Conservation (phyloP, 64 coral and sea anemone genomes). For the Orbicella faveolata region DNA sequence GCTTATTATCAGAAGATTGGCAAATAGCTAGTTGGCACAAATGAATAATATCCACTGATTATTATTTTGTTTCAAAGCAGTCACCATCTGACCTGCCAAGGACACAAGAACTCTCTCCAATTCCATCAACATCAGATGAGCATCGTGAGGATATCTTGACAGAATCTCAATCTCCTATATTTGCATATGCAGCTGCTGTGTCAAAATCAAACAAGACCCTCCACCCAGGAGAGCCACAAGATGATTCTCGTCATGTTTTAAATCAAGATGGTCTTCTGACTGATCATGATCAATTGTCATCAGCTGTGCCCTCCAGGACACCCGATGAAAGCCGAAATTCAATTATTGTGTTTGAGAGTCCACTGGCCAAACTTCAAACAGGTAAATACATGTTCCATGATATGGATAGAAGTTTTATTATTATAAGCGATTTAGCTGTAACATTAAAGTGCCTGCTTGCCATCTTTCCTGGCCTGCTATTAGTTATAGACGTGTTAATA, state of each 20-base stretch:
- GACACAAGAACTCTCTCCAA: slow-evolving; percentile 10
- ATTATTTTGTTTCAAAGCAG: not conserved
- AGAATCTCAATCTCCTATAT: not conserved
- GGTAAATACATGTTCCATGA: not conserved
- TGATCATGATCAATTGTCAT: not conserved
- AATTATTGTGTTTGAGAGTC: slow-evolving; percentile 30
- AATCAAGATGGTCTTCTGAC: not conserved
- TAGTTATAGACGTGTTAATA: too few species aligned
- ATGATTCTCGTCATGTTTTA: not conserved
- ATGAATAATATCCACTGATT: not conserved
- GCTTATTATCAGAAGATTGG: not conserved
- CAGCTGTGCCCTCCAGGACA: not conserved
- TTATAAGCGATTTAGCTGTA: too few species aligned
- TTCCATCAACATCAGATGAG: not conserved
- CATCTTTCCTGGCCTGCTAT: too few species aligned
- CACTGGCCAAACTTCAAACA: not conserved
- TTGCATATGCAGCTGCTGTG: not conserved
- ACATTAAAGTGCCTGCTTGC: too few species aligned
- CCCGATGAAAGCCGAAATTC: slow-evolving; percentile 5
- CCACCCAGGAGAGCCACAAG: not conserved
- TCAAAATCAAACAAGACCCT: not conserved
- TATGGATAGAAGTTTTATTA: not conserved
- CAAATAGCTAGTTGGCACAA: not conserved
- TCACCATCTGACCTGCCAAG: not conserved
- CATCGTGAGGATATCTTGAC: not conserved